These are phyloP conservation scores for Proteles cristata DNA, from an alignment of 2,113 vertebrate genomes.

Conservation along the genomic window DNA sequence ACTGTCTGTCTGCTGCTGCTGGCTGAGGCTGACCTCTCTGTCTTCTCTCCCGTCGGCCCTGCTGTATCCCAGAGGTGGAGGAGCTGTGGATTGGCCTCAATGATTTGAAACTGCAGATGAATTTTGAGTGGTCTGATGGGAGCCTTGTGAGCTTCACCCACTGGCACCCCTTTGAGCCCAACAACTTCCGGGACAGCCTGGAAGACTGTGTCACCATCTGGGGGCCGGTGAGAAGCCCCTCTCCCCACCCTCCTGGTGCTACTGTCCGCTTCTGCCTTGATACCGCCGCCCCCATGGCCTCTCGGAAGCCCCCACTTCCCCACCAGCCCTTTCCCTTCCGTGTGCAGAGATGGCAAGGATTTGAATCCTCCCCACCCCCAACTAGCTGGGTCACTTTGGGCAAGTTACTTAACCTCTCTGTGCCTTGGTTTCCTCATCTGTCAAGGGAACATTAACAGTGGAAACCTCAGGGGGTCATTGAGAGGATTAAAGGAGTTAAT, in stretches of 20 bases:
- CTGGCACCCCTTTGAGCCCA: conserved; percentile 98
- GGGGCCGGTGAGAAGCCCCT: conserved; percentile 92
- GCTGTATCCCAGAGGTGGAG: conserved; percentile 89
- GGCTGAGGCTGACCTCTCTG: not conserved
- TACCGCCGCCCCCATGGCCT: too few species aligned
- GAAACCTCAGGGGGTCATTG: not conserved
- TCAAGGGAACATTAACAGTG: not conserved
- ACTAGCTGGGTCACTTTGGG: not conserved
- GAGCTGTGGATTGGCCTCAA: conserved; percentile 98
- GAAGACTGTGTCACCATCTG: conserved; percentile 98
- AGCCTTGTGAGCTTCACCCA: conserved; percentile 95
- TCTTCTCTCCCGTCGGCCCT: not conserved
- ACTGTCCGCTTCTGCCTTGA: rapidly evolving
- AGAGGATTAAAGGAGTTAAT: not conserved
- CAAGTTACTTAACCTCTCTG: not conserved
- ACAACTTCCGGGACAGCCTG: conserved; percentile 95
- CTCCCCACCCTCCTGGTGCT: not conserved
- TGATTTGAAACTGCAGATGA: conserved; percentile 96
- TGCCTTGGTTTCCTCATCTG: not conserved
- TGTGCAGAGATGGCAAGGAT: not conserved
- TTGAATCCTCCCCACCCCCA: not conserved
- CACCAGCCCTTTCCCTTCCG: not conserved
- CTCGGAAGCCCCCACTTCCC: not conserved
- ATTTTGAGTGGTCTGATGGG: conserved; percentile 97
- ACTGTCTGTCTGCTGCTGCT: too few species aligned